A percentile compares a stretch with the other conserved stretches of the same genome.
Evolutionary conservation across 2,113 vertebrate species (phyloP).

Genomic region (Motacilla tschutschensis): DNA sequence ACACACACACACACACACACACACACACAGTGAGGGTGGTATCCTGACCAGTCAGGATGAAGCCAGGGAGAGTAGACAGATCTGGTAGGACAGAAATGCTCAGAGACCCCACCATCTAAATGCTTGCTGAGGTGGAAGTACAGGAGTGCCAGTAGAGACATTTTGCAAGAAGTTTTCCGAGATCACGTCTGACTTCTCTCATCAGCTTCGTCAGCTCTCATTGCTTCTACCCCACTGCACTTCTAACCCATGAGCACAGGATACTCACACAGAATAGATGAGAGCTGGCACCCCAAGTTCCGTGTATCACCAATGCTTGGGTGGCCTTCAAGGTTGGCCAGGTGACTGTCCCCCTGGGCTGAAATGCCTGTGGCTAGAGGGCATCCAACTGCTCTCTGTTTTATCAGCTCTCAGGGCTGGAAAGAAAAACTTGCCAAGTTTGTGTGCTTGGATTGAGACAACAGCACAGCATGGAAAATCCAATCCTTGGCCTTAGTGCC

Average conservation of each 20-base stretch:
- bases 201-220: not conserved
- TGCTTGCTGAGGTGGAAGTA: not conserved
- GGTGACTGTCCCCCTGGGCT: not conserved
- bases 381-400: not conserved
- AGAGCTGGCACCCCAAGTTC: not conserved
- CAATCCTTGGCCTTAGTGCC: not conserved
- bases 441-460: not conserved
- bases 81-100: not conserved
- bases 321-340: not conserved
- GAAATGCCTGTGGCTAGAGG: not conserved
- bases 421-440: not conserved
- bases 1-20: too few species aligned
- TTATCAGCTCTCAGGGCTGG: not conserved
- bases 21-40: fast-evolving
- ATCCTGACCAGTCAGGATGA: not conserved
- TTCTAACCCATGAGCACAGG: not conserved
- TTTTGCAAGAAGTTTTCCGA: not conserved
- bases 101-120: not conserved
- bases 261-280: not conserved
- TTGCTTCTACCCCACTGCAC: not conserved
- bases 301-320: not conserved
- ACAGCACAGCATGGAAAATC: not conserved
- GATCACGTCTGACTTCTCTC: not conserved
- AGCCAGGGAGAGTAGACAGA: not conserved
- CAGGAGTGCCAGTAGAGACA: not conserved